These are phyloP conservation scores for Perca schrenkii DNA, from an alignment of 2,113 vertebrate genomes.

Conservation along the genomic window DNA sequence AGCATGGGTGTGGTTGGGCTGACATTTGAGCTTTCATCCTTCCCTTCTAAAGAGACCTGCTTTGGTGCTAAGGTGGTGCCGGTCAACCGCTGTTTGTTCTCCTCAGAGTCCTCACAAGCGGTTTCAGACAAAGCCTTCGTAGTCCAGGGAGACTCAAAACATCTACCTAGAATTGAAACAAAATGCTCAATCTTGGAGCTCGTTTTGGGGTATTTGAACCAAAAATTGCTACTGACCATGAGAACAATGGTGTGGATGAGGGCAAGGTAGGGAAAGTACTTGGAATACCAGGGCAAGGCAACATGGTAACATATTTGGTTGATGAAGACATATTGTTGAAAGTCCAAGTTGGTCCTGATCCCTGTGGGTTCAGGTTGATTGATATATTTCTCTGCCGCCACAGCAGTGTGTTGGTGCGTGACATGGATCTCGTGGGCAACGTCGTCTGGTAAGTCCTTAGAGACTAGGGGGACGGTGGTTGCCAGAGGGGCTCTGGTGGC, in stretches of 20 bases:
- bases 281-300: conserved; percentile 98
- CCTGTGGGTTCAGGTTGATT: conserved; percentile 86
- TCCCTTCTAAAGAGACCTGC: conserved; percentile 90
- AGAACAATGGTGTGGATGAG: conserved; percentile 96
- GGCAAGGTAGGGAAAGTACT: conserved; percentile 97
- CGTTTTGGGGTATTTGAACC: conserved; percentile 99
- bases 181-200: conserved; percentile 99
- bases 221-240: conserved; percentile 99
- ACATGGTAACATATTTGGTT: conserved; percentile 99
- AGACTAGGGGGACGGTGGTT: conserved; percentile 60
- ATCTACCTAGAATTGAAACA: conserved; percentile 95
- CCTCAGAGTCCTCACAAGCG: conserved; percentile 95
- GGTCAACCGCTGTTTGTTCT: conserved; percentile 95
- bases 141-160: conserved; percentile 99
- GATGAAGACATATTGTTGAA: conserved; percentile 97
- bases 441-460: conserved; percentile 69
- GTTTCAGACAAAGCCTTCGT: conserved; percentile 98
- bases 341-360: conserved; percentile 94
- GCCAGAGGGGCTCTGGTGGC: background rate
- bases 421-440: conserved; percentile 57
- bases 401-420: conserved; percentile 47
- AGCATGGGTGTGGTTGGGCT: conserved; percentile 92
- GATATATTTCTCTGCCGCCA: conserved; percentile 49
- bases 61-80: conserved; percentile 88
- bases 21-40: conserved; percentile 88